A percentile compares a stretch with the other conserved stretches of the same genome.
phyloP scores from a whole-genome alignment of 2,797 vertebrate genomes.

The Simalia tracyae region DNA sequence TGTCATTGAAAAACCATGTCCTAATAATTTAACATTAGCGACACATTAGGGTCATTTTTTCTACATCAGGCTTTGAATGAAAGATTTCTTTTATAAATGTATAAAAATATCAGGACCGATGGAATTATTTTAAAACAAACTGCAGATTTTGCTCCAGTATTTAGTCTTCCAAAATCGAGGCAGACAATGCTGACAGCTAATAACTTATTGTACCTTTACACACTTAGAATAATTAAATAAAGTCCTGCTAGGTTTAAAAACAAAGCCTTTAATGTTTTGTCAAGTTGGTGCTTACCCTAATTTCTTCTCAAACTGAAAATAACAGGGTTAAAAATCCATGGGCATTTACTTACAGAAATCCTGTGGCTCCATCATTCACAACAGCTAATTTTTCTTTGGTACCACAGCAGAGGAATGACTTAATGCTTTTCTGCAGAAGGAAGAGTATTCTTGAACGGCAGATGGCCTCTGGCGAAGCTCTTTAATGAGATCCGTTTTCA shows the following conservation, averaged over 20 bases:
- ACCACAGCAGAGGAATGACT: conserved; percentile 54
- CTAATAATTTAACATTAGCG: conserved; percentile 21
- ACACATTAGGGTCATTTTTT: background rate
- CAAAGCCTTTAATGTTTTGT: fast-evolving
- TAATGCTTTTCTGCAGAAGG: conserved; percentile 46
- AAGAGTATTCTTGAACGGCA: conserved; percentile 56
- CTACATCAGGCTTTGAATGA: background rate
- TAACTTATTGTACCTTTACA: conserved; percentile 7
- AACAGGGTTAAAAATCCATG: conserved; percentile 47
- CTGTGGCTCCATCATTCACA: conserved; percentile 74
- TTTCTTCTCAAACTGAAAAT: conserved; percentile 34
- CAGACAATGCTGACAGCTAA: conserved; percentile 38
- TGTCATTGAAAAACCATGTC: background rate
- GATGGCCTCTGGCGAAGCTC: conserved; percentile 68
- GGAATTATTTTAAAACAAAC: conserved; percentile 12
- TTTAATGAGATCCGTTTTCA: conserved; percentile 65
- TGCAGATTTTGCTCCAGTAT: conserved; percentile 37
- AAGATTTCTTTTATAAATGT: conserved; percentile 1
- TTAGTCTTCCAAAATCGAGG: conserved; percentile 27
- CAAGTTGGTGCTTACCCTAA: background rate
- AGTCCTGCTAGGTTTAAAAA: background rate
- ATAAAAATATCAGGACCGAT: background rate
- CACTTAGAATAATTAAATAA: conserved; percentile 6
- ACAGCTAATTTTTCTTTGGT: conserved; percentile 64
- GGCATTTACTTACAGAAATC: conserved; percentile 77